Base-by-base conservation (phyloP, 2,888 invertebrate genomes). In the Sinohyriopsis cumingii region DNA sequence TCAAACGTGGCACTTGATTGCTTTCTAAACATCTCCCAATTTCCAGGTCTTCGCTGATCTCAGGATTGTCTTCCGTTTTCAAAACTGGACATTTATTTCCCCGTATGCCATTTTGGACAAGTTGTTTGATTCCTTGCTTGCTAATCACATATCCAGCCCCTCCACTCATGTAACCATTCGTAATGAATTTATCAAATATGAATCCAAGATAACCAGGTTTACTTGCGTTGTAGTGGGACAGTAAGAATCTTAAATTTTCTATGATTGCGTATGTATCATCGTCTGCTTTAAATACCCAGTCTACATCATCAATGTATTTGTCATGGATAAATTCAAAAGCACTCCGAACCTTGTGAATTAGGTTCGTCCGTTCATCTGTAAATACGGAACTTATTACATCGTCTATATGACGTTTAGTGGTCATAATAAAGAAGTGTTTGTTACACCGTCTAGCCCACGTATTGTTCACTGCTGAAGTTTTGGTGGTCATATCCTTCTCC, bases 271-370 rank as follows among this genome's bases (percentile, higher is more conserved):
- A 98, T 92, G 98, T 98, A 87, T 99, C 98, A 89, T 98, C 98
- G 86, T 99, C 98, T 22, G 98, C 98, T 90, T 99, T 99, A 82
- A 98, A 91, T 89, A 99, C 97, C 97, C 97, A 98, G 90, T 98
- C 98, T 4, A 95, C 95, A 67, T 96, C 93, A 80, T 96, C 92
- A 65, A 94, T 91, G 88, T 97, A 84, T 67, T 96, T 92, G 80
- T 95, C 92, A 87, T 96, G 95, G 28, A 95, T 93, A 86, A 96
- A 95, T 83, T 94, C 93, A 89, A 96, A 97, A 0, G 97, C 96
- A 82, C 94, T 95, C 90, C 96, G 97, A 0, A 98, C 98, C 92
- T 99, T 99, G 4, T 94, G 96, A 97, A 98, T 98, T n/a, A 99
- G 92, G 87, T 94, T 93, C 86, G 97, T 93, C 28, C 98, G 92